Base-by-base conservation (phyloP, 2,888 invertebrate genomes). In the Philereme vetulata region DNA sequence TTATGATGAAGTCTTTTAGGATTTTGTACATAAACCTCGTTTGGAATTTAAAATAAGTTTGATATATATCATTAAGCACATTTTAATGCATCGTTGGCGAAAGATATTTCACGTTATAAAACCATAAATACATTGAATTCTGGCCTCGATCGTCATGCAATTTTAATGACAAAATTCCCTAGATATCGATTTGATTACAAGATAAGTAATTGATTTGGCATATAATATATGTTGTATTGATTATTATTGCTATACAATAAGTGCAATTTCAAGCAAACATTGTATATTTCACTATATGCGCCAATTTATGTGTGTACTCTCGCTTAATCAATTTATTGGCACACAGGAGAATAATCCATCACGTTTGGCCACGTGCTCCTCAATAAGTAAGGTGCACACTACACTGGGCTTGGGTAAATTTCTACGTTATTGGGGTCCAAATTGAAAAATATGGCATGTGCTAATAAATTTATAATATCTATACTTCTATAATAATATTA, bases 331-430 rank as follows among this genome's bases (percentile, higher is more conserved):
- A 80, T 81, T 58, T 81, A 79, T 70, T 53, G 62, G 70, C 59
- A 65, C 64, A 56, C 86, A 64, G 72, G 85, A 84, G 86, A 74
- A 68, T 70, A 79, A 80, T 86, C 75, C 67, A 78, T 89, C 84
- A 79, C 62, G 71, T 72, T 69, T 56, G 74, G 86, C 78, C 88
- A 88, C 89, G 87, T 88, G 88, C 74, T 73, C 76, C 67, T 64
- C 71, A 63, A 77, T 80, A 78, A 81, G 76, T 78, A 75, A 79
- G 72, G 68, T 71, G 71, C 71, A 76, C 73, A 68, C 66, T 72
- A 73, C 66, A 10, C 64, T 67, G 64, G 50, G 68, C 61, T 52
- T 61, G 71, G 72, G 72, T 70, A 72, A 77, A 76, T 67, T 71
- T 71, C 66, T 70, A 69, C 72, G 32, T 70, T 72, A 71, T 72